Evolutionary conservation across 2,797 vertebrate genomes (phyloP), one percentile per base, ranked within the genome.

Genomic region (Malurus leucopterus): DNA sequence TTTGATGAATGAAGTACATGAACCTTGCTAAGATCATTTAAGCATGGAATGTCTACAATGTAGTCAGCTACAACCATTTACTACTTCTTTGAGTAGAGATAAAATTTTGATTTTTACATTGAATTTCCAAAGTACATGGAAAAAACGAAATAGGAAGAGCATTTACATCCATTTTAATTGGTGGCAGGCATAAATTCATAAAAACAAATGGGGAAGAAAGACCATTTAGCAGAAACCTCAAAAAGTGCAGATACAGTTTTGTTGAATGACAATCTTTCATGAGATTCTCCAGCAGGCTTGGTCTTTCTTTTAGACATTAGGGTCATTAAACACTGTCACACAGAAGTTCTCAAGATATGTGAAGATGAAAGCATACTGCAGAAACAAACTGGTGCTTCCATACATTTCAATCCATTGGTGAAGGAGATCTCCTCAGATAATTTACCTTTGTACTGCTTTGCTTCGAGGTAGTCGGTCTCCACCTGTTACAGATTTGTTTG

Each of bases 401-500:
- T 64, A 92, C 71, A 67, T 93, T 95, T 93, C 88, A 89, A 49
- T 93, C 88, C 36, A 2, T 79, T 83, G 34, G 71, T 15, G 53
- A 92, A 91, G 93, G 94, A 95, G 93, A 93, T 94, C 93, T 92
- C 70, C 63, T 90, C 30, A 71, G 83, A 40, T 88, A 75, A 90
- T 92, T 95, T 94, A 94, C 89, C 86, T 94, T 88, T 94, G 89
- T 80, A 90, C 95, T 95, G 96, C 76, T 95, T 96, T 95, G 80
- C 90, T 95, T 96, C 88, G 95, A 97, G 97, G 96, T 97, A 97
- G 97, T 95, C 82, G 9, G 94, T 94, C 95, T 96, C 95, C 96
- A 95, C 91, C 94, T 96, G 83, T 91, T 95, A 94, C 59, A 93
- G 91, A 96, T 74, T 75, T 78, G 58, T 87, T 90, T 86, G 63